Base-by-base conservation (phyloP, 1,140 invertebrate species). In the Drosophila teissieri region DNA sequence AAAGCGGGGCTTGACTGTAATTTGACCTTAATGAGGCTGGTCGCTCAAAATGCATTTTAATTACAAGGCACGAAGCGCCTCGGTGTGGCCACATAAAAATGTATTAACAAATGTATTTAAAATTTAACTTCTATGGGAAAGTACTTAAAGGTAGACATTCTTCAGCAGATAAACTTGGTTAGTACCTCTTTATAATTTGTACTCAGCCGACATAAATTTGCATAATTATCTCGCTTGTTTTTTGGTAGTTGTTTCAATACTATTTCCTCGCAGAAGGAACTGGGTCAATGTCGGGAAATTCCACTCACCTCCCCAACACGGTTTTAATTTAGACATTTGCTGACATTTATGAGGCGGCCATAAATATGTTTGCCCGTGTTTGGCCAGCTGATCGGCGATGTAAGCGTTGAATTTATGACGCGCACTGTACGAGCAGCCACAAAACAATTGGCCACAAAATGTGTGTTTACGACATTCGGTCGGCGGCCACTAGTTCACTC, bases 21-120 rank as follows among this genome's bases (percentile, higher is more conserved):
- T 89, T 77, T 79, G 83, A 88, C 80, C 83, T 88, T 89, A 88
- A 88, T 89, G 83, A 89, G 84, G 75, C 73, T 69, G 70, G 60
- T 53, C 73, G 65, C 42, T 70, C 49, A 49, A 57, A 78, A 79
- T 80, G 85, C 75, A 79, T 68, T 86, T 86, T 78, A 89, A 88
- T 88, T 89, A 73, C 73, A 55, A 69, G 60, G 64, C 67, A 54
- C 15, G 49, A n/a, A 27, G n/a, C 24, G 44, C 69, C 15, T 31
- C n/a, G 51, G 24, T 69, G 45, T 19, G 36, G 55, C 15, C 24
- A 37, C 52, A n/a, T 37, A 37, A 12, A 37, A 37, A 37, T 3
- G 3, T 31, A 31, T 31, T 31, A 31, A 10, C 31, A 8, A 31
- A 31, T 31, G 31, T 31, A 31, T 31, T 31, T 8, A 31, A 7